A percentile compares a stretch with the other conserved stretches of the same genome.
Evolutionary conservation across 37 sponge, comb jelly and placozoan genomes (phyloP).

Genomic region (Agelas oroides): DNA sequence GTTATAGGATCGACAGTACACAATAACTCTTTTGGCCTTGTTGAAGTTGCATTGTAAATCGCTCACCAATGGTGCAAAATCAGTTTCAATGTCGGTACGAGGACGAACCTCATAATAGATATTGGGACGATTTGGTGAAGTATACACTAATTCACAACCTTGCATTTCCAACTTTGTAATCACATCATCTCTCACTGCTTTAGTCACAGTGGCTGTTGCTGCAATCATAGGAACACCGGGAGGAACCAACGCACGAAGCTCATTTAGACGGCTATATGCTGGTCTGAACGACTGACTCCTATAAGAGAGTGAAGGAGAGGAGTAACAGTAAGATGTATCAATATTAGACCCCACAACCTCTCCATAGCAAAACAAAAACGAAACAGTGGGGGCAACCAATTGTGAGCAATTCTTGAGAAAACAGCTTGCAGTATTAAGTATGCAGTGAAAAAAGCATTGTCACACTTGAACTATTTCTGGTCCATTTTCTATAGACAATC

Average conservation of each 20-base stretch:
- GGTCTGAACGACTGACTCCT: conserved; percentile 51
- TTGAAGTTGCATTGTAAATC: not conserved
- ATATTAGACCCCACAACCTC: not conserved
- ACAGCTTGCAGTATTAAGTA: no score
- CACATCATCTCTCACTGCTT: conserved; percentile 12
- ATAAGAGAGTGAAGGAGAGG: not conserved
- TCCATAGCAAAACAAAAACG: no score
- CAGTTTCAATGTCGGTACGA: no score
- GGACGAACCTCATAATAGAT: conserved; percentile 27
- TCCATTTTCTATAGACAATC: no score
- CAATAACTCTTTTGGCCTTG: no score
- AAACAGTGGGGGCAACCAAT: no score
- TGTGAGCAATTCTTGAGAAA: no score
- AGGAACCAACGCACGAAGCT: no score
- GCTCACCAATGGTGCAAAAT: not conserved
- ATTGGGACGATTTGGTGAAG: conserved; percentile 36
- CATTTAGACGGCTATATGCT: conserved; percentile 29
- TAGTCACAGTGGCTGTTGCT: conserved; percentile 45
- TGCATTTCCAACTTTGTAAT: conserved; percentile 23
- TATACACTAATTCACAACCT: not conserved
- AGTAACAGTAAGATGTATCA: not conserved
- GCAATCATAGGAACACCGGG: conserved; percentile 39
- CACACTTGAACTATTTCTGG: no score
- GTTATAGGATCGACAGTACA: no score
- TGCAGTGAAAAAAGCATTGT: no score